Evolutionary conservation across 37 sponge, comb jelly and placozoan genomes (phyloP).

Genomic region (Petrosia ficiformis): DNA sequence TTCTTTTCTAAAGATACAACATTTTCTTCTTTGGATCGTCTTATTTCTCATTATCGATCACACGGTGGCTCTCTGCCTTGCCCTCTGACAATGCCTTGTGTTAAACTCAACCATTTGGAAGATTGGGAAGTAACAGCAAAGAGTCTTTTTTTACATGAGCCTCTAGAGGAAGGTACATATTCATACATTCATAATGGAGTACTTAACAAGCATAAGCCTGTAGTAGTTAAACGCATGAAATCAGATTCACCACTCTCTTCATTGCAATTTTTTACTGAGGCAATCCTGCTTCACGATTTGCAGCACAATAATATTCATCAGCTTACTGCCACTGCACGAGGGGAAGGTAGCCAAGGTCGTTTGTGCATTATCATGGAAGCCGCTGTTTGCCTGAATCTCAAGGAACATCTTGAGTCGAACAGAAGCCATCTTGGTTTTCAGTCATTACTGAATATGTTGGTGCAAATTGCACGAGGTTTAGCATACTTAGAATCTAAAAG

Average conservation of each 20-base stretch:
- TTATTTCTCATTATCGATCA: neutral
- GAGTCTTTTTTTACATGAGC: neutral
- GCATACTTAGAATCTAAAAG: neutral
- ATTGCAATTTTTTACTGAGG: neutral
- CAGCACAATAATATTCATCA: neutral
- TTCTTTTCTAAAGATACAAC: neutral
- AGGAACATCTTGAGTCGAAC: neutral
- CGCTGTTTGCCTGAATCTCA: neutral
- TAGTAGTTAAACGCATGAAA: neutral
- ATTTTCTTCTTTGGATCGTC: neutral
- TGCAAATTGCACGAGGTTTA: neutral
- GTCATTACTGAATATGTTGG: neutral
- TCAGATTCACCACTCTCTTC: neutral
- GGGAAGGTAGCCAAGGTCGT: neutral
- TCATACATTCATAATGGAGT: neutral
- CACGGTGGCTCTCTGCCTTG: neutral
- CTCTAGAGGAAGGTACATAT: neutral
- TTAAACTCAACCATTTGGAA: neutral
- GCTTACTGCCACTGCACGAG: neutral
- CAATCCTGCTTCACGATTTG: neutral
- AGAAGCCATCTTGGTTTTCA: neutral
- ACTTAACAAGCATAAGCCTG: neutral
- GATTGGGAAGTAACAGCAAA: neutral
- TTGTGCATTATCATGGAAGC: neutral
- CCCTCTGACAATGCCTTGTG: neutral